A percentile compares a stretch with the other conserved stretches of the same genome.
These are phyloP conservation scores for Pangasius mekongensis DNA, from an alignment of 2,797 vertebrate genomes.

Conservation along the genomic window DNA sequence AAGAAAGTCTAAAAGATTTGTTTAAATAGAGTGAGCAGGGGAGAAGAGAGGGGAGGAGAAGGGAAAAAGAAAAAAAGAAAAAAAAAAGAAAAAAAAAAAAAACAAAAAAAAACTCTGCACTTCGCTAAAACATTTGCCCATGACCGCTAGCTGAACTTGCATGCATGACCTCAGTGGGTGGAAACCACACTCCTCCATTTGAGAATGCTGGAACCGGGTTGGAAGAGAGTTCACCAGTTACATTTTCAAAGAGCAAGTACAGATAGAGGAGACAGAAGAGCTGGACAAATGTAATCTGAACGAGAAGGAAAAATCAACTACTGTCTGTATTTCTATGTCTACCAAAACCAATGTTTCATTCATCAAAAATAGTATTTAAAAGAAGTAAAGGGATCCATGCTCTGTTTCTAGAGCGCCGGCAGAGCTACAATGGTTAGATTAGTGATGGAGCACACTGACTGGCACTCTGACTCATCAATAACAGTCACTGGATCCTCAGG, in stretches of 20 bases:
- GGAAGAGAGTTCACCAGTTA: slow-evolving; percentile 61
- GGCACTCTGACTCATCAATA: slow-evolving; percentile 77
- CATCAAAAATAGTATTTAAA: neutral
- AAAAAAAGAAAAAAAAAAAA: slow-evolving; percentile 54
- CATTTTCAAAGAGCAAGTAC: slow-evolving; percentile 65
- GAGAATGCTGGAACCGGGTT: slow-evolving; percentile 57
- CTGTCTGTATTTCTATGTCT: no score
- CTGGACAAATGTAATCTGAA: slow-evolving; percentile 34
- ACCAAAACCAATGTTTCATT: neutral
- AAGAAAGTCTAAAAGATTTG: slow-evolving; percentile 52
- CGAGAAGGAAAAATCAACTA: neutral
- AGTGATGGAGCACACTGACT: slow-evolving; percentile 60
- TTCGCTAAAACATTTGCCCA: slow-evolving; percentile 66
- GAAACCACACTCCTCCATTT: slow-evolving; percentile 53
- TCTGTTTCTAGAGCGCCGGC: neutral
- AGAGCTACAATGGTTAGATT: slow-evolving; percentile 60
- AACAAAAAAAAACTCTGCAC: slow-evolving; percentile 48
- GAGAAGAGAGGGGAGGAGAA: no score
- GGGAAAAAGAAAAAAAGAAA: no score
- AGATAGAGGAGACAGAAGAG: slow-evolving; percentile 57
- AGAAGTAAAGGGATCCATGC: neutral
- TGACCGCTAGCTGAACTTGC: slow-evolving; percentile 77
- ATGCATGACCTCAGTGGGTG: slow-evolving; percentile 56
- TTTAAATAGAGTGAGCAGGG: slow-evolving; percentile 55
- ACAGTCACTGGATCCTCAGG: slow-evolving; percentile 73